These are phyloP conservation scores for Mallateleia sp. DNA, from an alignment of 2,888 invertebrate species.

Conservation along the genomic window DNA sequence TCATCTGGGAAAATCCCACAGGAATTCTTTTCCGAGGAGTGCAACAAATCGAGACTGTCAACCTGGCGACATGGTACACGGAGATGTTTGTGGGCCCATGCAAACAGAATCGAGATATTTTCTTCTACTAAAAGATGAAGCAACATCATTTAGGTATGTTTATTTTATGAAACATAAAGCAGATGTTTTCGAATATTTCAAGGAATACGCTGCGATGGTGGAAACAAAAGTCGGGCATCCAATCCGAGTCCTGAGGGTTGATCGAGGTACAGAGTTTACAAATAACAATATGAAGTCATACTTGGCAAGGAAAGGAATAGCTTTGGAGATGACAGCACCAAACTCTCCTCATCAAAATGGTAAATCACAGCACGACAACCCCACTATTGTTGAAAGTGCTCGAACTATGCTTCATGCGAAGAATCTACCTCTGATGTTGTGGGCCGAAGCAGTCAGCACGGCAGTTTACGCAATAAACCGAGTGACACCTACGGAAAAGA, in stretches of 20 bases:
- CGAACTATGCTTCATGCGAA: slow-evolving; percentile 71
- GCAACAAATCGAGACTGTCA: too few species aligned
- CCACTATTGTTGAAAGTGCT: slow-evolving; percentile 71
- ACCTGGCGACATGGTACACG: too few species aligned
- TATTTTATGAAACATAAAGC: too few species aligned
- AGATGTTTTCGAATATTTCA: neutral
- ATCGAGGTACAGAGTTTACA: neutral
- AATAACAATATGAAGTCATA: neutral
- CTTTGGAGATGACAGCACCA: slow-evolving; percentile 49
- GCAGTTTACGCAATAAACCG: slow-evolving; percentile 9
- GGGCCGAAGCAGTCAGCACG: slow-evolving; percentile 80
- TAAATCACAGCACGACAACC: slow-evolving; percentile 61
- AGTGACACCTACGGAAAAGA: neutral
- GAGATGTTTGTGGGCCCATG: too few species aligned
- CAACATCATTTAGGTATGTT: too few species aligned
- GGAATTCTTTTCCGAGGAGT: too few species aligned
- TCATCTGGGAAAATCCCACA: too few species aligned
- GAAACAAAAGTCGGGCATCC: neutral
- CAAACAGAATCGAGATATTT: too few species aligned
- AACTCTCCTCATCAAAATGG: slow-evolving; percentile 76
- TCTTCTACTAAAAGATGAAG: too few species aligned
- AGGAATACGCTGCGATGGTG: neutral
- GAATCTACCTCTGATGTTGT: slow-evolving; percentile 52
- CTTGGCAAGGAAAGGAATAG: slow-evolving; percentile 48
- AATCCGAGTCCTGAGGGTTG: neutral